A percentile compares a stretch with the other conserved stretches of the same genome.
Evolutionary conservation across 2,797 vertebrate species (phyloP).

Genomic region (Sternotherus odoratus): DNA sequence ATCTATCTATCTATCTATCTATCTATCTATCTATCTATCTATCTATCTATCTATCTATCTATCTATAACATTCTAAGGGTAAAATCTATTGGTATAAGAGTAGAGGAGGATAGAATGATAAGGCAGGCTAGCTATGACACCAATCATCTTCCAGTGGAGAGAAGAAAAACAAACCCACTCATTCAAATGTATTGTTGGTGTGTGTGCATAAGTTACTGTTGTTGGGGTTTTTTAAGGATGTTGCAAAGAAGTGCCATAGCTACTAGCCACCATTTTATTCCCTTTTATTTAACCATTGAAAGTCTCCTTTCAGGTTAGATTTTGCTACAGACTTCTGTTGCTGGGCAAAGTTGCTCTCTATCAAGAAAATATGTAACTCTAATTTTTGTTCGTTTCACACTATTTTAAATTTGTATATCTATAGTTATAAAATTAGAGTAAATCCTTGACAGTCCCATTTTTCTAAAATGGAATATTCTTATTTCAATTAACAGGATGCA

Average conservation of each 20-base stretch:
- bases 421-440: neutral
- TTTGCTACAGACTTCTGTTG: constrained; percentile 8
- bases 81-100: accelerated
- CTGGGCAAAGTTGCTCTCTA: neutral
- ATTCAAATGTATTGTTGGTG: accelerated
- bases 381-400: neutral
- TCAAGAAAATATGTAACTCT: neutral
- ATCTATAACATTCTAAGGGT: accelerated
- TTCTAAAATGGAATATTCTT: constrained; percentile 60
- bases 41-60: accelerated
- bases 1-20: accelerated
- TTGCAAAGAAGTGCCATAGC: neutral
- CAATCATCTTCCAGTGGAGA: neutral
- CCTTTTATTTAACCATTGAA: neutral
- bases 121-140: neutral
- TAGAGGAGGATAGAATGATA: neutral
- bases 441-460: neutral
- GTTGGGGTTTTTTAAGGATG: neutral
- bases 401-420: neutral
- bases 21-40: accelerated
- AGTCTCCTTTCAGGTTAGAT: neutral
- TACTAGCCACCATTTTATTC: neutral
- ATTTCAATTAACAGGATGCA: constrained; percentile 88
- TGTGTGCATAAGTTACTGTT: neutral
- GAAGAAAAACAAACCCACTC: neutral